Conservation (phyloP, 2,113 vertebrate genomes). For the Melozone crissalis region DNA sequence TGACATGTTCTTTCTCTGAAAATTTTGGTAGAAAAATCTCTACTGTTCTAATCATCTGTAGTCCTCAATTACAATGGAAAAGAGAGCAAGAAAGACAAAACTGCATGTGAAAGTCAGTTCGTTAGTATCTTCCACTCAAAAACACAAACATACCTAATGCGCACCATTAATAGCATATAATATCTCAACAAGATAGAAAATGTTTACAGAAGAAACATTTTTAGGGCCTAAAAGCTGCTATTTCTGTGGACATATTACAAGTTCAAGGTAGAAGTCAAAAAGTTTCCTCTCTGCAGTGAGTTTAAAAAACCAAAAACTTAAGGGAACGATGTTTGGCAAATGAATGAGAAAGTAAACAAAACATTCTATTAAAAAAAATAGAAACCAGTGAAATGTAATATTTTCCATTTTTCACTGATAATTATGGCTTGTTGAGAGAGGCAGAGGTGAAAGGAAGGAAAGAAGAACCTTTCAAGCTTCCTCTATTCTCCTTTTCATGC, state of each 20-base stretch:
- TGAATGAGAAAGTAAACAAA: background rate
- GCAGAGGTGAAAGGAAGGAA: rapidly evolving
- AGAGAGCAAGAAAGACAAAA: background rate
- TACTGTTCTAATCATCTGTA: background rate
- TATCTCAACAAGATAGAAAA: background rate
- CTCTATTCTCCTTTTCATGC: background rate
- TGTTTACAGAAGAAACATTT: background rate
- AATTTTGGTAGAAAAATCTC: background rate
- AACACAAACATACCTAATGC: background rate
- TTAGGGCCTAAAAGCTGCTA: background rate
- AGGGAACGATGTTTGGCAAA: background rate
- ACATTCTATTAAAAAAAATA: background rate
- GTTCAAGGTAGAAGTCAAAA: background rate
- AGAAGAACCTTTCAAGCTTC: background rate
- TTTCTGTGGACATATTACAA: background rate
- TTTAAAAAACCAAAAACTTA: background rate
- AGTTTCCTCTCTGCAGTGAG: background rate
- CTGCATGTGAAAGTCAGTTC: background rate
- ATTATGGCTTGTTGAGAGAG: background rate
- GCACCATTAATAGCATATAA: background rate
- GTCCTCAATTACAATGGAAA: background rate
- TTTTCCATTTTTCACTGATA: background rate
- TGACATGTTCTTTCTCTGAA: background rate
- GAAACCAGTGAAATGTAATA: background rate
- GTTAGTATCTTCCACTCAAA: background rate